These are phyloP conservation scores for Oncorhynchus kisutch DNA, from an alignment of 2,113 vertebrate genomes.

Conservation along the genomic window DNA sequence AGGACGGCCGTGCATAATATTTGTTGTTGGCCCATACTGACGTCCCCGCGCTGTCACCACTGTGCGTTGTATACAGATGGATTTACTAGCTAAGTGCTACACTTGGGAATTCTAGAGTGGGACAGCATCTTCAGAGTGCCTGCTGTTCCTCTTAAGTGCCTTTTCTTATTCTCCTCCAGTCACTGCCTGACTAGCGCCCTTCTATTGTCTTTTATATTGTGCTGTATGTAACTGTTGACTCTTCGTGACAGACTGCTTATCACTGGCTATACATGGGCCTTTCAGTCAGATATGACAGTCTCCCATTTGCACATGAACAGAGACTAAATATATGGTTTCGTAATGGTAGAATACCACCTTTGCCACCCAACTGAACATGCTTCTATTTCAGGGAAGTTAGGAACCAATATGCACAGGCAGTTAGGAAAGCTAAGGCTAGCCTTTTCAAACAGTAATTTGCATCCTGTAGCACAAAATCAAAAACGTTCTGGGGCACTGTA, in stretches of 20 bases:
- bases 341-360: no score
- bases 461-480: no score
- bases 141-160: not conserved
- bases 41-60: not conserved
- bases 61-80: constrained; percentile 22
- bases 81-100: constrained; percentile 27
- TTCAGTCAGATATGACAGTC: not conserved
- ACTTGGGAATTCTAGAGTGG: constrained; percentile 19
- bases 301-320: no score
- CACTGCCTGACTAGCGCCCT: not conserved
- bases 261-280: not conserved
- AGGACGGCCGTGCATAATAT: no score
- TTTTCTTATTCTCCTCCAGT: constrained; percentile 12
- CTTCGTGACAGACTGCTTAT: not conserved
- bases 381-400: not conserved
- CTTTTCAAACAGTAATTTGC: no score
- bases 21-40: no score
- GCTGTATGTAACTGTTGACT: not conserved
- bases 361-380: no score
- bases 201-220: not conserved
- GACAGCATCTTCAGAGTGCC: not conserved
- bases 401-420: no score
- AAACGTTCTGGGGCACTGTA: no score
- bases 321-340: no score
- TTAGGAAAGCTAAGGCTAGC: no score